Evolutionary conservation across 2,797 vertebrate genomes (phyloP).

Genomic region (Myiotriccus ornatus): DNA sequence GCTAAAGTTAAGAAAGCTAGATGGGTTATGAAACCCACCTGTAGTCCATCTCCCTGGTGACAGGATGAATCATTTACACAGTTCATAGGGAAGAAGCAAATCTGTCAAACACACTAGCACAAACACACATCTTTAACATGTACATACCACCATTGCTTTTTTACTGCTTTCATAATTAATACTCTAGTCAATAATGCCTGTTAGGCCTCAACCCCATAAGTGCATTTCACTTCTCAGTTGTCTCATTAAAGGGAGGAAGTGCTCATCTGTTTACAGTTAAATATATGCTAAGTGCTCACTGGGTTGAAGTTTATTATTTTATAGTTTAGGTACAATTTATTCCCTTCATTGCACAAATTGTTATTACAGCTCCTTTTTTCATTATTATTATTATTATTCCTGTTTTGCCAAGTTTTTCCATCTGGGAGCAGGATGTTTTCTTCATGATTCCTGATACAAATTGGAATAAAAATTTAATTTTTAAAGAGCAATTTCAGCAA

Average conservation of each 20-base stretch:
- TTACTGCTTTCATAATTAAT: constrained; percentile 4
- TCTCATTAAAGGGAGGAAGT: background rate
- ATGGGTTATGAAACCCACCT: background rate
- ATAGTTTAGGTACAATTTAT: background rate
- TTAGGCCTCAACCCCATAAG: background rate
- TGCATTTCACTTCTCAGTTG: background rate
- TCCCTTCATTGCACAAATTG: background rate
- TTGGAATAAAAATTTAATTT: background rate
- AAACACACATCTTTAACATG: background rate
- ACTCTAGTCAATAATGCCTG: background rate
- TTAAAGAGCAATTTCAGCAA: background rate
- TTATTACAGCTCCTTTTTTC: background rate
- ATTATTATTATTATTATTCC: background rate
- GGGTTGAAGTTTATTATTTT: background rate
- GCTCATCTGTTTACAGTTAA: constrained; percentile 18
- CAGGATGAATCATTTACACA: background rate
- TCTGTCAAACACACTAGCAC: background rate
- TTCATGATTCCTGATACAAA: background rate
- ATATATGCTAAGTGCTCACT: background rate
- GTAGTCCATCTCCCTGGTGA: constrained; percentile 7
- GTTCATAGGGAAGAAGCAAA: background rate
- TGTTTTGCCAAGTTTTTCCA: background rate
- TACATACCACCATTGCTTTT: background rate
- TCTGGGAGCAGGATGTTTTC: background rate
- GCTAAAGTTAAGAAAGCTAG: background rate